Percentiles rank a stretch among this genome's conserved stretches.
Conservation (phyloP, 2,888 invertebrate genomes). For the Suillia variegata region DNA sequence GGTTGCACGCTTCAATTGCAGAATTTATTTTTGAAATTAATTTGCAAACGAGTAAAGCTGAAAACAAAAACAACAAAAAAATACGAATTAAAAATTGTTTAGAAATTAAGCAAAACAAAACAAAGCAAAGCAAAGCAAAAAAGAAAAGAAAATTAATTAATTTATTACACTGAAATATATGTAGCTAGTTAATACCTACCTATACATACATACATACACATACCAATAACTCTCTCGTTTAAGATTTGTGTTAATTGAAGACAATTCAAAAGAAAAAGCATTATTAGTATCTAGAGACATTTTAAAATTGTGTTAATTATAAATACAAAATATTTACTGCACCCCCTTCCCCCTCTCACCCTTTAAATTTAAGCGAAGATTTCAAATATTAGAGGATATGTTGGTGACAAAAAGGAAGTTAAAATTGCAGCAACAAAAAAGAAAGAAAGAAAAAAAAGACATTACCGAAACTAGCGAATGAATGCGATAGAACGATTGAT, state of each 20-base stretch:
- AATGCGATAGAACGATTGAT: constrained; percentile 6
- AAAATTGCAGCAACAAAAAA: not conserved
- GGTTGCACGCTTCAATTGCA: not conserved
- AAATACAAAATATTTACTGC: not conserved
- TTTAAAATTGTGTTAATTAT: constrained; percentile 5
- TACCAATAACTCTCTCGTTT: too few species aligned
- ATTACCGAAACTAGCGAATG: constrained; percentile 4
- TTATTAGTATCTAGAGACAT: constrained; percentile 45
- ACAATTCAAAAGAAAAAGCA: constrained; percentile 44
- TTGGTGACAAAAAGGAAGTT: too few species aligned
- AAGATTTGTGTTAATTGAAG: constrained; percentile 28
- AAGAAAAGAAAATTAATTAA: too few species aligned
- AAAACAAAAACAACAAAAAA: constrained; percentile 23
- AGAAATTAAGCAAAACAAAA: not conserved
- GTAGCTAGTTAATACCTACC: too few species aligned
- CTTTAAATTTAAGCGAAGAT: too few species aligned
- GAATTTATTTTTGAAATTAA: constrained; percentile 1
- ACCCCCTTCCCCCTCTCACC: too few species aligned
- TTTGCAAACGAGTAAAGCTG: constrained; percentile 1
- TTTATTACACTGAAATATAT: too few species aligned
- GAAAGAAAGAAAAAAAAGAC: constrained; percentile 7
- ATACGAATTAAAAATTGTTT: constrained; percentile 36
- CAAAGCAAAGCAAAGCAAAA: not conserved
- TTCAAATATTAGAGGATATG: too few species aligned
- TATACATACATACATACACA: too few species aligned